Conservation (phyloP, 2,888 invertebrate genomes). For the Oxycera nigricornis region DNA sequence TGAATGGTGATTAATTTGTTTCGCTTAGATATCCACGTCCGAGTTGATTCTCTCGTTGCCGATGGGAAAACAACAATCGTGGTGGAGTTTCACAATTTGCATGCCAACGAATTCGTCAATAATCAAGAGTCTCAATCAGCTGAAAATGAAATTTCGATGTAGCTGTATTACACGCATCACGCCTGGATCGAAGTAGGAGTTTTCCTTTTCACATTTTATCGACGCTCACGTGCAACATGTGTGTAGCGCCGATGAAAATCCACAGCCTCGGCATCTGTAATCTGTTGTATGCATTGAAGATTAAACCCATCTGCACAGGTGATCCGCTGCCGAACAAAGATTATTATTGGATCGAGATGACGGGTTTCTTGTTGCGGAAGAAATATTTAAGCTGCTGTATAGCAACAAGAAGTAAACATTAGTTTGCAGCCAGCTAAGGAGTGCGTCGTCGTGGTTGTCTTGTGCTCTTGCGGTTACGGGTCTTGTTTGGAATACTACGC, state of each 20-base stretch:
- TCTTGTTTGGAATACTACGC: not conserved
- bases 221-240: not conserved
- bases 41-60: no score
- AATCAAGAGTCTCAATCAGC: not conserved
- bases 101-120: not conserved
- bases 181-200: not conserved
- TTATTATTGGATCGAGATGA: not conserved
- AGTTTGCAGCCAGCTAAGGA: not conserved
- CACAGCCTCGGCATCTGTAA: not conserved
- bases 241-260: not conserved
- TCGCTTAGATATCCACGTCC: no score
- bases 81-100: constrained; percentile 17
- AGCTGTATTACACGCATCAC: constrained; percentile 2
- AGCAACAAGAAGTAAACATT: constrained; percentile 24
- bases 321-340: not conserved
- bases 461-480: not conserved
- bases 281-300: not conserved
- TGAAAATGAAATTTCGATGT: not conserved
- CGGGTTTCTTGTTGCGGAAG: constrained; percentile 24
- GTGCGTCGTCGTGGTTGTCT: not conserved
- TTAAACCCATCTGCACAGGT: not conserved
- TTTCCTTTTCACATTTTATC: not conserved
- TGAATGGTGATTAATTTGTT: no score
- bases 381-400: constrained; percentile 35
- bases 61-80: no score